Conservation (phyloP, 2,797 vertebrate genomes). For the Phalloptychus januarius region DNA sequence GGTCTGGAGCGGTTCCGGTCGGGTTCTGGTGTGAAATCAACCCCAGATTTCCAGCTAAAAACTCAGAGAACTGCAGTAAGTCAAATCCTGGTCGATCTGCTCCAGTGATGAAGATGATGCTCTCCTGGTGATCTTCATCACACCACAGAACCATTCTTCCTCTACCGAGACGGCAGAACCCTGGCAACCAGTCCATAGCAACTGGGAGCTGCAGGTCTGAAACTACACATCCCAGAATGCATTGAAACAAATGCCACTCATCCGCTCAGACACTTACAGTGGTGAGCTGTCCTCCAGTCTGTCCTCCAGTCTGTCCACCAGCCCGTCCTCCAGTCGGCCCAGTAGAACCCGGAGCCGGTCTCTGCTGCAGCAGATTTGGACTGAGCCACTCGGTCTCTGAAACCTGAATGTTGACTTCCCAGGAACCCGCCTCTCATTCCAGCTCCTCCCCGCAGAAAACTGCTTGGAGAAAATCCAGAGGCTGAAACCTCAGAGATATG, state of each 20-base stretch:
- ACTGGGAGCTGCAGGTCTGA: background rate
- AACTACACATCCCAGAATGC: background rate
- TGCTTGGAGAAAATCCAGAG: background rate
- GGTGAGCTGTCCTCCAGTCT: background rate
- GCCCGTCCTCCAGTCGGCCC: background rate
- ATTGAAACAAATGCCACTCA: background rate
- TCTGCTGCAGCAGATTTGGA: background rate
- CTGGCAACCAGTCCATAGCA: background rate
- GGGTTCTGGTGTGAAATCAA: background rate
- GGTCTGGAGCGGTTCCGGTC: background rate
- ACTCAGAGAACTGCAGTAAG: background rate
- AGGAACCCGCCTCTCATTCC: background rate
- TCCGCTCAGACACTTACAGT: background rate
- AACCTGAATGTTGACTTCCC: background rate
- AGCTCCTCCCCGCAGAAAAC: no score
- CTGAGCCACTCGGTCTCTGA: background rate
- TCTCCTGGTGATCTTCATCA: background rate
- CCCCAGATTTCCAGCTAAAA: background rate
- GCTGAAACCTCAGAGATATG: no score
- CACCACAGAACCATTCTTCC: background rate
- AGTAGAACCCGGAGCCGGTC: background rate
- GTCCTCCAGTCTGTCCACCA: background rate
- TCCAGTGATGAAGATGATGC: background rate
- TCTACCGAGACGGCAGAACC: background rate
- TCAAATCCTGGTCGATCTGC: background rate